Conservation (phyloP, 1,140 invertebrate species). For the Drosophila fuyamai region DNA sequence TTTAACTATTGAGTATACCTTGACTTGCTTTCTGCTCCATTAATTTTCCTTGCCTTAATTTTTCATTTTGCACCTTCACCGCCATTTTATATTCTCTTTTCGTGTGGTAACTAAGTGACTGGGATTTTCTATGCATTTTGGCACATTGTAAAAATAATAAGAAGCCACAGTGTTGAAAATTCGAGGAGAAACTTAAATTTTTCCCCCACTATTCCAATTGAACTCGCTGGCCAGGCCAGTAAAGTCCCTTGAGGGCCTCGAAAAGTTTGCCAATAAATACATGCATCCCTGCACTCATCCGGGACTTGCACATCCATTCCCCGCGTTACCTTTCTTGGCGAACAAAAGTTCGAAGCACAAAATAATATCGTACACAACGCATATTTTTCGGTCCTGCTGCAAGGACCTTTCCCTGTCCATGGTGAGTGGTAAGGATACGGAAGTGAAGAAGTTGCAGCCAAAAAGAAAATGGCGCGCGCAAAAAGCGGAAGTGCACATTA, state of each 20-base stretch:
- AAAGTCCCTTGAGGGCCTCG: constrained; percentile 11
- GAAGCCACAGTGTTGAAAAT: not conserved
- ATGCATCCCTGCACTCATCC: constrained; percentile 54
- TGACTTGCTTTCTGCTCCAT: no score
- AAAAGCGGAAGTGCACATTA: constrained; percentile 79
- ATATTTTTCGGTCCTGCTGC: constrained; percentile 66
- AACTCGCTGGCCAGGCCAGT: constrained; percentile 19
- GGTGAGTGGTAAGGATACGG: constrained; percentile 20
- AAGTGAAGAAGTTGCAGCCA: constrained; percentile 25
- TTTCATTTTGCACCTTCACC: no score
- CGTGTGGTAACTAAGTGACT: no score
- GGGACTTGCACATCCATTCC: constrained; percentile 18
- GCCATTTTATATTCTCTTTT: no score
- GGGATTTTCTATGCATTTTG: not conserved
- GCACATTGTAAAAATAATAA: not conserved
- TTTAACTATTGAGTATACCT: no score
- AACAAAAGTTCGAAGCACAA: constrained; percentile 71
- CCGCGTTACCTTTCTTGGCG: constrained; percentile 37
- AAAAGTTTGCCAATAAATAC: constrained; percentile 53
- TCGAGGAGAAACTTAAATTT: not conserved
- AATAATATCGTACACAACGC: constrained; percentile 73
- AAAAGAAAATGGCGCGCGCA: constrained; percentile 72
- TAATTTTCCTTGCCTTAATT: no score
- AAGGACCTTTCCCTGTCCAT: constrained; percentile 16
- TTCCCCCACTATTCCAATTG: constrained; percentile 11